A percentile compares a stretch with the other conserved stretches of the same genome.
Evolutionary conservation across 2,113 vertebrate species (phyloP).

Genomic region (Ictalurus punctatus): DNA sequence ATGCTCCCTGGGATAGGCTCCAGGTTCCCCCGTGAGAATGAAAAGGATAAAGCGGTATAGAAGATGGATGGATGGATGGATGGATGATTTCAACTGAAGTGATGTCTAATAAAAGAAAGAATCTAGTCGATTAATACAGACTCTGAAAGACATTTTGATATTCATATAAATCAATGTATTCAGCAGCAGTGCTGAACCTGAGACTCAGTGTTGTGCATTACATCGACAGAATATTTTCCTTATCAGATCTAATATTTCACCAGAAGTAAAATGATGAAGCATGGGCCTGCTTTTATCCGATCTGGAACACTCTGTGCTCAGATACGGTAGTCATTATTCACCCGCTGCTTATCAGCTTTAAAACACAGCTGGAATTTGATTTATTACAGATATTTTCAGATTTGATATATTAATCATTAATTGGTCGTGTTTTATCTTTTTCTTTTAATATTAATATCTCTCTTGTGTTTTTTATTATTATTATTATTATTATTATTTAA

Average conservation of each 20-base stretch:
- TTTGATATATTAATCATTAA: background rate
- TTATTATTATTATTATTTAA: background rate
- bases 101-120: background rate
- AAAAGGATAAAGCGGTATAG: no score
- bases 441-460: background rate
- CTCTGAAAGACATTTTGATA: background rate
- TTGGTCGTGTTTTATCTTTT: background rate
- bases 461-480: background rate
- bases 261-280: background rate
- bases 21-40: no score
- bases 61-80: no score
- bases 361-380: background rate
- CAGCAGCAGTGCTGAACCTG: no score
- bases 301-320: background rate
- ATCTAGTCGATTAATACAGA: background rate
- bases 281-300: background rate
- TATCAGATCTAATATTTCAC: slow-evolving; percentile 3
- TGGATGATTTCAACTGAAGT: background rate
- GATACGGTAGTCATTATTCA: background rate
- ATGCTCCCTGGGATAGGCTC: no score
- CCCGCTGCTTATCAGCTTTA: background rate
- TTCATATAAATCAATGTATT: background rate
- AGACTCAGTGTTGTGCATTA: background rate
- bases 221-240: background rate
- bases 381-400: background rate